Conservation (phyloP, 2,113 vertebrate species). For the Saguinus midas region DNA sequence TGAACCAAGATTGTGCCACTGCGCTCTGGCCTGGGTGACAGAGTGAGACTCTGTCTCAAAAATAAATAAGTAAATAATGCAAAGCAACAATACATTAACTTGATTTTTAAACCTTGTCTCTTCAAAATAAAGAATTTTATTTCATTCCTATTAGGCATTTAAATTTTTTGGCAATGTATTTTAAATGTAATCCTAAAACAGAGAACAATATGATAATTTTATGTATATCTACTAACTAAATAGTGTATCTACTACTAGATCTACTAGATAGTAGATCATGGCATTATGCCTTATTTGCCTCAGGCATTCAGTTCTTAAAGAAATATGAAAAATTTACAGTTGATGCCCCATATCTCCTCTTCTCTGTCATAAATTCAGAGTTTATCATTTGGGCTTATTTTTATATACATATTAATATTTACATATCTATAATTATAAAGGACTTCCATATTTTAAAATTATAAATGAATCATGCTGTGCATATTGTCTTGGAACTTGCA, state of each 20-base stretch:
- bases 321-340: conserved; percentile 2
- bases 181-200: conserved; percentile 23
- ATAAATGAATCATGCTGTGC: background rate
- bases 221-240: background rate
- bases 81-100: conserved; percentile 32
- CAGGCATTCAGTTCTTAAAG: background rate
- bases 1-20: too few relatives aligned
- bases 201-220: conserved; percentile 35
- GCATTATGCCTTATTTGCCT: background rate
- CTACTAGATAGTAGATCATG: background rate
- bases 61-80: background rate
- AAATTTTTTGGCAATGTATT: background rate
- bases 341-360: background rate
- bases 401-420: background rate
- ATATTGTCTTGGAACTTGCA: conserved; percentile 39
- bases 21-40: too few relatives aligned
- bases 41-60: too few relatives aligned
- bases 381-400: background rate
- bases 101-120: conserved; percentile 43
- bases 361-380: conserved; percentile 44
- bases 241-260: too few relatives aligned
- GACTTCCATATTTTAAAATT: conserved; percentile 18
- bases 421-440: background rate
- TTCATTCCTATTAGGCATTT: background rate
- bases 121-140: conserved; percentile 27